Percentiles rank a stretch among this genome's conserved stretches.
phyloP scores from a whole-genome alignment of 2,797 vertebrate genomes.

The Anguilla marmorata region DNA sequence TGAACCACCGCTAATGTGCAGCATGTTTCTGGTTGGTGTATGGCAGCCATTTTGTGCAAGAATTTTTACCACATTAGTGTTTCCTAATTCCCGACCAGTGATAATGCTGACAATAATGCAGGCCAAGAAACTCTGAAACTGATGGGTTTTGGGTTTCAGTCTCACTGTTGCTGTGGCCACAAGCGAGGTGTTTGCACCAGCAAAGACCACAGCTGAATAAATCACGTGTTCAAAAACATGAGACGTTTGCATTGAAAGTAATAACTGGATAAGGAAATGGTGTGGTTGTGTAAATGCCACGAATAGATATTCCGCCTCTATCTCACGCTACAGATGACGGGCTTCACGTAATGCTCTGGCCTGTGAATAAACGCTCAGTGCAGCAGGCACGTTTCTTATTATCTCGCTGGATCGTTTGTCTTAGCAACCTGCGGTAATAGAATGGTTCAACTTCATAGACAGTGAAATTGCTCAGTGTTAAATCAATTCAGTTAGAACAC shows the following conservation, averaged over 20 bases:
- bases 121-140: background rate
- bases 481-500: background rate
- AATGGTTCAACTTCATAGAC: background rate
- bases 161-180: background rate
- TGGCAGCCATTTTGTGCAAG: background rate
- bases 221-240: background rate
- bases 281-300: slow-evolving; percentile 5
- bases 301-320: background rate
- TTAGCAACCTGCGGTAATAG: background rate
- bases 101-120: background rate
- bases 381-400: background rate
- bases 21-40: background rate
- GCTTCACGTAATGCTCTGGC: background rate
- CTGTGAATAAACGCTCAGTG: slow-evolving; percentile 2
- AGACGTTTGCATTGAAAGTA: background rate
- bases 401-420: background rate
- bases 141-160: background rate
- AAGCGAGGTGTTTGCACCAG: background rate
- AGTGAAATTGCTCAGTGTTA: background rate
- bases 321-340: background rate
- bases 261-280: background rate
- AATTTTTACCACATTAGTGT: background rate
- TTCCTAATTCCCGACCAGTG: background rate
- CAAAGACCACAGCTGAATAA: background rate
- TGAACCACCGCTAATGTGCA: background rate